Evolutionary conservation across 2,888 invertebrate genomes (phyloP).

Genomic region (Ryuthela nishihirai): DNA sequence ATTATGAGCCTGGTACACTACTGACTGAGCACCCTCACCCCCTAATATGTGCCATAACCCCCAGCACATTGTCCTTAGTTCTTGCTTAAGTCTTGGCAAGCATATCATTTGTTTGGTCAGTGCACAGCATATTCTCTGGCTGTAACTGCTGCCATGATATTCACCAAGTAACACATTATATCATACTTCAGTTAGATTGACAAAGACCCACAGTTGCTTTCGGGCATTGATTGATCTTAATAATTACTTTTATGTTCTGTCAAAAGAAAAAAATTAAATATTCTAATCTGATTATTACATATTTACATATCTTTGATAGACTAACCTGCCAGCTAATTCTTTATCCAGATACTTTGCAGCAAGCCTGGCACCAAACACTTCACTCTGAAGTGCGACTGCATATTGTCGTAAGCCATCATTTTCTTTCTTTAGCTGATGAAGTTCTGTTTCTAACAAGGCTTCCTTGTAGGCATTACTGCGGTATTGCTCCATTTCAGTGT

Average conservation of each 20-base stretch:
- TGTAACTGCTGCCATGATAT: too few species aligned
- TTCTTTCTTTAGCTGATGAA: constrained; percentile 57
- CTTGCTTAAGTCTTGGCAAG: too few species aligned
- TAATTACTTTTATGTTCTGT: not conserved
- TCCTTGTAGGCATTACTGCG: constrained; percentile 51
- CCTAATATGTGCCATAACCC: too few species aligned
- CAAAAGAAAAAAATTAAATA: not conserved
- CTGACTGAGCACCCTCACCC: too few species aligned
- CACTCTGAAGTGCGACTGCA: constrained; percentile 69
- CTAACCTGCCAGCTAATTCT: constrained; percentile 64
- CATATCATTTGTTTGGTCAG: too few species aligned
- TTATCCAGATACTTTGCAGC: constrained; percentile 84
- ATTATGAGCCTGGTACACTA: too few species aligned
- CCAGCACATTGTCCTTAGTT: too few species aligned
- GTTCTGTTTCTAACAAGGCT: constrained; percentile 52
- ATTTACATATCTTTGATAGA: constrained; percentile 16
- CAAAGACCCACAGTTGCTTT: not conserved
- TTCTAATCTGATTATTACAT: not conserved
- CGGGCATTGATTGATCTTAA: not conserved
- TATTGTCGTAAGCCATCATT: constrained; percentile 67
- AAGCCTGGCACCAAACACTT: constrained; percentile 76
- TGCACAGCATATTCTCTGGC: too few species aligned
- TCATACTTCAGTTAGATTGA: not conserved
- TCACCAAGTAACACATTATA: not conserved
- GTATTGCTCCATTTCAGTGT: constrained; percentile 52